Percentiles rank a stretch among this genome's conserved stretches.
These are phyloP conservation scores for Tiphia femorata DNA, from an alignment of 2,888 invertebrate genomes.

Conservation along the genomic window DNA sequence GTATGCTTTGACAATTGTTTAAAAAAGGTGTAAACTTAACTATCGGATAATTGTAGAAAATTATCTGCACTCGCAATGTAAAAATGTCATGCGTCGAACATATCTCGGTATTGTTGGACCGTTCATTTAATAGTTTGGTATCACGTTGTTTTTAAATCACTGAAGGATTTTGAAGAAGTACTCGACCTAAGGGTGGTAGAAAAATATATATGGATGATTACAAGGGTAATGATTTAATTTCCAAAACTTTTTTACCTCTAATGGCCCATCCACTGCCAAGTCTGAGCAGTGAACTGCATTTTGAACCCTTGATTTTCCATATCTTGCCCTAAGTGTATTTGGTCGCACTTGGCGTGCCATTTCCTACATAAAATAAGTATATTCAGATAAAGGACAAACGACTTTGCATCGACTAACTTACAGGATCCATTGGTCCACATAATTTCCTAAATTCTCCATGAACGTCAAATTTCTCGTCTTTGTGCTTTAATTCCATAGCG, in stretches of 20 bases:
- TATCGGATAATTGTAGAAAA: too few species aligned
- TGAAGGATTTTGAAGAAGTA: conserved; percentile 79
- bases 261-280: conserved; percentile 85
- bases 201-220: too few species aligned
- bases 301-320: conserved; percentile 84
- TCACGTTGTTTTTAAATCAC: not conserved
- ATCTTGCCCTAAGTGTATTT: conserved; percentile 84
- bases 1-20: too few species aligned
- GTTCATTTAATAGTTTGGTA: not conserved
- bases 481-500: conserved; percentile 85
- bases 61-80: too few species aligned
- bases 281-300: conserved; percentile 97
- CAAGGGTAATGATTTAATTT: too few species aligned
- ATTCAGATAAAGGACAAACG: not conserved
- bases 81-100: too few species aligned
- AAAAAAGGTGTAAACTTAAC: too few species aligned
- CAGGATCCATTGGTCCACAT: conserved; percentile 92
- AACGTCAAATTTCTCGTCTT: conserved; percentile 73
- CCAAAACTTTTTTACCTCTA: conserved; percentile 76
- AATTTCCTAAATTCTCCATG: conserved; percentile 84
- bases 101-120: too few species aligned
- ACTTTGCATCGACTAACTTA: conserved; percentile 67
- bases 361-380: conserved; percentile 73
- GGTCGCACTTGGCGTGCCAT: conserved; percentile 88
- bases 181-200: too few species aligned